Percentiles rank a stretch among this genome's conserved stretches.
Conservation (phyloP, 2,888 invertebrate genomes). For the Drosophila robusta region DNA sequence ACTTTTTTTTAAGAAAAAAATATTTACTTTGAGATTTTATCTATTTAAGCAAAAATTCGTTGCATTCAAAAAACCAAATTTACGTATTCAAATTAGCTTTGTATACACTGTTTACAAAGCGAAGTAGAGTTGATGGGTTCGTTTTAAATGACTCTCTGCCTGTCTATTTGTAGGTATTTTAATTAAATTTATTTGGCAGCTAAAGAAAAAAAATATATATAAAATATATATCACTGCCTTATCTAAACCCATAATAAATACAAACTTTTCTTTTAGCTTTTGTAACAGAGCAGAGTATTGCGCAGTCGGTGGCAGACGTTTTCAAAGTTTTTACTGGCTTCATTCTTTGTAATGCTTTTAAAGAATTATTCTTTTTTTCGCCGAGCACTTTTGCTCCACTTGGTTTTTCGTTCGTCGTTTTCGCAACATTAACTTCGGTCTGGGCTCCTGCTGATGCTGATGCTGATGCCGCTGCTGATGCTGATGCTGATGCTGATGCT, state of each 20-base stretch:
- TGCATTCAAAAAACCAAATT: too few relatives aligned
- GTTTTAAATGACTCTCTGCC: too few relatives aligned
- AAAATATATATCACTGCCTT: too few relatives aligned
- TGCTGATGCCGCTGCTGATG: background rate
- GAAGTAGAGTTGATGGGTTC: too few relatives aligned
- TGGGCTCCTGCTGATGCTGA: constrained; percentile 9
- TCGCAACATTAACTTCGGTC: constrained; percentile 68
- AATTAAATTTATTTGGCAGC: too few relatives aligned
- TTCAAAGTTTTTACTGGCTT: background rate
- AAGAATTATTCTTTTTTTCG: constrained; percentile 41
- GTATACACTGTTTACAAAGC: too few relatives aligned
- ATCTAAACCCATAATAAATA: too few relatives aligned
- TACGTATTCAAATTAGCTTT: too few relatives aligned
- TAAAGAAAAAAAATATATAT: too few relatives aligned
- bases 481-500: background rate
- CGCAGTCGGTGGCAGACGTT: background rate
- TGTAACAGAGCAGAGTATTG: background rate
- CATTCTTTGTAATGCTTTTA: constrained; percentile 16
- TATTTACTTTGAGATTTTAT: background rate
- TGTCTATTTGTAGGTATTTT: too few relatives aligned
- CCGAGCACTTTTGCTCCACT: constrained; percentile 47
- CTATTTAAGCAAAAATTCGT: too few relatives aligned
- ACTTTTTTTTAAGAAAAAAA: background rate
- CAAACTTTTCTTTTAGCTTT: too few relatives aligned
- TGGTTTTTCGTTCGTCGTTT: constrained; percentile 40